Evolutionary conservation across 2,797 vertebrate genomes (phyloP).

Genomic region (Gadopsis bispinosus): DNA sequence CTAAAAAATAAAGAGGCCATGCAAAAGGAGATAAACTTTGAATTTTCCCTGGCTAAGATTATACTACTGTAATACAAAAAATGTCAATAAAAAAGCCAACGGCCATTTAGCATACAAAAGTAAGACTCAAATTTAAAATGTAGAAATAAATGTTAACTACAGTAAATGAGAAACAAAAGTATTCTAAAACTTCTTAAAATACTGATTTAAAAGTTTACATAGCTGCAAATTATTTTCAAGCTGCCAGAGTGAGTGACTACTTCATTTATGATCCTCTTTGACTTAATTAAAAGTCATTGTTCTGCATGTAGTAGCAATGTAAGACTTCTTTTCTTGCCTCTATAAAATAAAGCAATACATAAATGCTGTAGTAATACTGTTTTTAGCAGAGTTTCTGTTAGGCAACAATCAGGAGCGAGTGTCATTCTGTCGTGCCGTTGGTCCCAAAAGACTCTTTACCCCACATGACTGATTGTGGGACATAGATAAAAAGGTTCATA

Average conservation of each 20-base stretch:
- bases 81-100: constrained; percentile 55
- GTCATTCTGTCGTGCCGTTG: constrained; percentile 20
- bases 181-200: constrained; percentile 64
- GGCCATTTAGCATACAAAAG: constrained; percentile 62
- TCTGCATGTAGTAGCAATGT: constrained; percentile 2
- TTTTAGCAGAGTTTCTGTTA: neutral
- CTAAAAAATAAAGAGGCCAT: constrained; percentile 49
- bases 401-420: neutral
- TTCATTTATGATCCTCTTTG: neutral
- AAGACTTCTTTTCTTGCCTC: constrained; percentile 4
- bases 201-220: constrained; percentile 12
- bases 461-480: constrained; percentile 3
- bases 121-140: constrained; percentile 64
- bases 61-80: constrained; percentile 42
- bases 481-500: constrained; percentile 17
- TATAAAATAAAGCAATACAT: constrained; percentile 11
- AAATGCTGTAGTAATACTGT: neutral
- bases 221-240: constrained; percentile 40
- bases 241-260: constrained; percentile 39
- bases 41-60: constrained; percentile 29
- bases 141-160: constrained; percentile 21
- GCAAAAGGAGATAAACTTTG: constrained; percentile 5
- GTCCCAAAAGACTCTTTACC: constrained; percentile 34
- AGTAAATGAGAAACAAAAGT: constrained; percentile 9
- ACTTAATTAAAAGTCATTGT: neutral